Conservation (phyloP, 1,140 invertebrate genomes). For the Drosophila pruinosa region DNA sequence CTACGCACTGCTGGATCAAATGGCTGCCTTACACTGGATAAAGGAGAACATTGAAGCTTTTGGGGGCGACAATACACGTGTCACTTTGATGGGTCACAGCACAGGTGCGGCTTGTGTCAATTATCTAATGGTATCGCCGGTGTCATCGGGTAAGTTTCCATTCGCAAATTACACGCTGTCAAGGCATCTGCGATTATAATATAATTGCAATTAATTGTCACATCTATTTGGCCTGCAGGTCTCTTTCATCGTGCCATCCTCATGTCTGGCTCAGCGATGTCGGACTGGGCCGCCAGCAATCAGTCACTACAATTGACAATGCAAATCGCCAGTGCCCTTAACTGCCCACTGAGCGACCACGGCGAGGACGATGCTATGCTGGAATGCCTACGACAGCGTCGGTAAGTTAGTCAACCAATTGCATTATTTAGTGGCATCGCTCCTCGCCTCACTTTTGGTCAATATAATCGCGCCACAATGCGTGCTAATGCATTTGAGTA, state of each 20-base stretch:
- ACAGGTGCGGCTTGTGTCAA: conserved; percentile 96
- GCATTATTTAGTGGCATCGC: conserved; percentile 64
- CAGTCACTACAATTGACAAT: conserved; percentile 91
- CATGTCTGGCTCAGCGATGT: conserved; percentile 96
- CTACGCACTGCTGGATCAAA: conserved; percentile 94
- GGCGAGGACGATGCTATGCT: conserved; percentile 83
- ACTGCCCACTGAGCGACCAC: conserved; percentile 86
- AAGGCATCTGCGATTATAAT: no score
- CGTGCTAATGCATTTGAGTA: conserved; percentile 37
- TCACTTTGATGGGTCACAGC: conserved; percentile 97
- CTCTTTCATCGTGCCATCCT: conserved; percentile 96
- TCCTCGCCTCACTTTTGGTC: not conserved
- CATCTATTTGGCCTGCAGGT: conserved; percentile 84
- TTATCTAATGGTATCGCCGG: conserved; percentile 93
- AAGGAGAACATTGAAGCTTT: conserved; percentile 93
- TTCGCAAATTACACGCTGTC: not conserved
- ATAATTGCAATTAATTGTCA: conserved; percentile 38
- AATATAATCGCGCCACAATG: conserved; percentile 51
- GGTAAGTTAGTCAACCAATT: conserved; percentile 74
- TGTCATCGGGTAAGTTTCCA: conserved; percentile 85
- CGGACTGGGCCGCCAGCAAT: conserved; percentile 93
- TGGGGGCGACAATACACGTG: conserved; percentile 91
- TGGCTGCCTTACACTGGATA: conserved; percentile 94
- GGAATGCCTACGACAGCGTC: conserved; percentile 86
- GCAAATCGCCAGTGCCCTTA: conserved; percentile 91